phyloP scores from a whole-genome alignment of 2,113 vertebrate genomes.

The Saccopteryx leptura region DNA sequence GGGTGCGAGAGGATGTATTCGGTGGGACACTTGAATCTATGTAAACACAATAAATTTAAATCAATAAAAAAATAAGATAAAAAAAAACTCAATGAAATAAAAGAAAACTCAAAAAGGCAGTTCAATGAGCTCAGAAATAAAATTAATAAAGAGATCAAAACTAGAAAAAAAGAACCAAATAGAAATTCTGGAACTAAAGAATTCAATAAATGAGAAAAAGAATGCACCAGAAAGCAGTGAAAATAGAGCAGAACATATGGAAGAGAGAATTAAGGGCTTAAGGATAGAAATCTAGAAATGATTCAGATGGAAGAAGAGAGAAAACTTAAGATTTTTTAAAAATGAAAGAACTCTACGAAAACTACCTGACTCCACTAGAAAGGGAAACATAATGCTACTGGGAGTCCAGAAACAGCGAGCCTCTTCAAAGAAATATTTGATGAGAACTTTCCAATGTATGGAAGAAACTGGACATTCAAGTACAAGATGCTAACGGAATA shows the following conservation, averaged over 20 bases:
- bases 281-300: neutral
- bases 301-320: neutral
- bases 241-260: neutral
- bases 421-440: neutral
- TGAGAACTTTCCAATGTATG: neutral
- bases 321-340: neutral
- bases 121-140: neutral
- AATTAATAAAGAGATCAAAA: neutral
- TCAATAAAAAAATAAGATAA: too few species aligned
- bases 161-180: neutral
- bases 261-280: neutral
- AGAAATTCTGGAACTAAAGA: neutral
- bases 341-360: neutral
- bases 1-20: too few species aligned
- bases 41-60: too few species aligned
- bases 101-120: neutral
- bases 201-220: neutral
- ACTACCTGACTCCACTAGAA: neutral
- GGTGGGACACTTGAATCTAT: too few species aligned
- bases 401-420: neutral
- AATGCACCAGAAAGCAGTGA: neutral
- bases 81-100: neutral
- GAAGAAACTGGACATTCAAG: neutral
- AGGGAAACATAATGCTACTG: neutral
- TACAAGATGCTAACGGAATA: neutral